These are phyloP conservation scores for Tuberolachnus salignus DNA, from an alignment of 2,888 invertebrate genomes.

Conservation along the genomic window DNA sequence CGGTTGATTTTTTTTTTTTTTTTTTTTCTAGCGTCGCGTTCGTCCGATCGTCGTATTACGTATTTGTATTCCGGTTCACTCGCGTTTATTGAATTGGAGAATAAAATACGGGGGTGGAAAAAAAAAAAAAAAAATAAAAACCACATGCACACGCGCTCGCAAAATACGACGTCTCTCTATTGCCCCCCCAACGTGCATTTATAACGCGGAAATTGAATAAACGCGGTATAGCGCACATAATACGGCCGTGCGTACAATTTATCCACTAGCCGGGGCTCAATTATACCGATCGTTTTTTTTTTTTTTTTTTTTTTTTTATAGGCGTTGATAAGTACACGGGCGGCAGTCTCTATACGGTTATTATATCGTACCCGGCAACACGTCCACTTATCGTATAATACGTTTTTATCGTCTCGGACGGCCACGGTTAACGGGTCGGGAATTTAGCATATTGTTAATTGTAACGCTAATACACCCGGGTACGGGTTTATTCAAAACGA, in stretches of 20 bases:
- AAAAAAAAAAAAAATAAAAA: too few relatives aligned
- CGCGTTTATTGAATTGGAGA: conserved; percentile 14
- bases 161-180: not conserved
- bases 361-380: too few relatives aligned
- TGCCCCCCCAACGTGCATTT: not conserved
- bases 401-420: conserved; percentile 18
- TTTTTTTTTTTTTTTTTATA: too few relatives aligned
- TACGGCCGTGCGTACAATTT: too few relatives aligned
- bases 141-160: not conserved
- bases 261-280: conserved; percentile 14
- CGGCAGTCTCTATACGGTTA: not conserved
- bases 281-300: conserved; percentile 40
- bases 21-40: not conserved
- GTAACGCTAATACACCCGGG: not conserved
- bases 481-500: too few relatives aligned
- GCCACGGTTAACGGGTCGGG: too few relatives aligned
- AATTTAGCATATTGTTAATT: not conserved
- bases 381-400: conserved; percentile 5
- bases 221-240: not conserved
- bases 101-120: too few relatives aligned
- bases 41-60: conserved; percentile 5
- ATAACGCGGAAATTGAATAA: conserved; percentile 26
- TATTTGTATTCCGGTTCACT: not conserved
- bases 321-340: conserved; percentile 20
- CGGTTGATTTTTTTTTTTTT: not conserved